Evolutionary conservation across 2,797 vertebrate species (phyloP), one percentile per base, ranked within the genome.

Genomic region (Sebastes taczanowskii): DNA sequence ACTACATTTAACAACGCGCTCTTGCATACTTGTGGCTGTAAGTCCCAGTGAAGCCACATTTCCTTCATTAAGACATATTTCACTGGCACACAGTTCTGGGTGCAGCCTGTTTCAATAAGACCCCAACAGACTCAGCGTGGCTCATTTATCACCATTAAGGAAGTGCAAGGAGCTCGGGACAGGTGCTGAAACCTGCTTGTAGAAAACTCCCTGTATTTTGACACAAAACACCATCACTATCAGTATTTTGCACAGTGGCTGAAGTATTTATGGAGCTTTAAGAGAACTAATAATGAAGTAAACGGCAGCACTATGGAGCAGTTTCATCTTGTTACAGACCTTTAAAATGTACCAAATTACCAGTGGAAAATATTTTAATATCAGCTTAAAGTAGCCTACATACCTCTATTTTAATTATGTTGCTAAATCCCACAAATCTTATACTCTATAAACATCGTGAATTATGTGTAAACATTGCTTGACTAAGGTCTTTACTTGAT

Each of bases 51-150:
- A 91, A 92, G 86, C 83, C 82, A 83, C 86, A 83, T 90, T 88
- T 90, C 81, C 89, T 91, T 91, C 88, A 87, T 86, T 88, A 86
- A 87, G 82, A 86, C 70, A 72, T 86, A 90, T 91, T 90, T 93
- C 78, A 78, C 63, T 83, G 63, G 84, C 77, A 78, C 70, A 68
- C 71, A 76, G 62, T 80, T 82, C 79, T 82, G 71, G 79, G 62
- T 77, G 69, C 86, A 88, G 85, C 80, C 82, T 86, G 90, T 92
- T 92, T 92, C 86, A 85, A 77, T 87, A 92, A 94, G 86, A 89
- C 73, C 88, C 87, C 82, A 64, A 74, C 69, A 89, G 77, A 86
- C 83, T 80, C 74, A 18, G 30, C 66, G 32, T 29, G 66, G 75
- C 77, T 80, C 89, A 83, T 92, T 91, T 64, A 91, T 94, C 91